phyloP scores from a whole-genome alignment of 92 coral and sea anemone genomes.

The Meandrina meandrites region DNA sequence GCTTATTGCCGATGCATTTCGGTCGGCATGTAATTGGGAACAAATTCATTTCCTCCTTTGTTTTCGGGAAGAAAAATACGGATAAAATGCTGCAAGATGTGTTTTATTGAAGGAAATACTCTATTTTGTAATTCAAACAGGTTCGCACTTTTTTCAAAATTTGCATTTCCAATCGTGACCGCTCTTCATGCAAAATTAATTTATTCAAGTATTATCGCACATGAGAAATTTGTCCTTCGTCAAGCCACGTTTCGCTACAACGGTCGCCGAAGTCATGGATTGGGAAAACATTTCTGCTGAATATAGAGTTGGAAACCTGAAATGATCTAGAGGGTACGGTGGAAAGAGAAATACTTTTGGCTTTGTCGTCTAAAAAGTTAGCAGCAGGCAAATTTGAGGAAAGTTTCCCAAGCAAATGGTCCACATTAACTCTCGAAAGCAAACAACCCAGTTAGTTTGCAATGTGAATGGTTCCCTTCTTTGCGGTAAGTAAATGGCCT shows the following conservation, averaged over 20 bases:
- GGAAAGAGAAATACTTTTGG: neutral
- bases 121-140: too few species aligned
- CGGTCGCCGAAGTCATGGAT: too few species aligned
- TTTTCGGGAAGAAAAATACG: neutral
- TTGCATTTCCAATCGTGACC: neutral
- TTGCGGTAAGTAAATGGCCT: neutral
- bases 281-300: too few species aligned
- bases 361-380: neutral
- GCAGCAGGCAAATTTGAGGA: neutral
- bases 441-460: neutral
- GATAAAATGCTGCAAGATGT: neutral
- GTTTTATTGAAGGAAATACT: too few species aligned
- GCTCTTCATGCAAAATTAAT: neutral
- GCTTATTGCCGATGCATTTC: too few species aligned
- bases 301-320: neutral
- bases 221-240: neutral
- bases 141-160: too few species aligned
- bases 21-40: too few species aligned
- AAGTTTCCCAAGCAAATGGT: neutral
- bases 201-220: neutral
- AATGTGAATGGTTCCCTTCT: neutral
- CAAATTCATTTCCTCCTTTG: neutral
- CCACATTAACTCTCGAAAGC: neutral
- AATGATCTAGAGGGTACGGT: neutral
- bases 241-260: neutral